Base-by-base conservation (phyloP, 2,888 invertebrate species). In the Cerastis rubricosa region DNA sequence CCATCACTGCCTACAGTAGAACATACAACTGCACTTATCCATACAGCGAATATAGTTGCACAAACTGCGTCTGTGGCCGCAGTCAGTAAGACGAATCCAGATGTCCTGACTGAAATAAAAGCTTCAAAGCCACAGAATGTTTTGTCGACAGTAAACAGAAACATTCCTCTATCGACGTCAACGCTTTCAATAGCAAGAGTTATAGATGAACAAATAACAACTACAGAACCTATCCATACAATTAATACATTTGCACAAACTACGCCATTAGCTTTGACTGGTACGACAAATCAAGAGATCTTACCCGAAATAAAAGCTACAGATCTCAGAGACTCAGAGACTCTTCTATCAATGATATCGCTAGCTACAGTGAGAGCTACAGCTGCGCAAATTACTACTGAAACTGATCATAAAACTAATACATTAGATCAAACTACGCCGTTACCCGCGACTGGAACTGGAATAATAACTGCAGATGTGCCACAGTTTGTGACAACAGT, bases 401-500 rank as follows among this genome's bases (percentile, higher is more conserved):
- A 77, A 47, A 19, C 49, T 45, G 25, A 22, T 9, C 9, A 45
- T 49, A 35, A 45, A 57, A 57, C 9, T n/a, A 29, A 57, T 14
- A 57, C 19, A n/a, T n/a, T 57, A 4, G 7, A 17, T 51, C 66
- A 65, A 65, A 66, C 25, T 40, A 66, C 25, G 9, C 59, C 19
- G 17, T 35, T 35, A 19, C 29, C 19, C 59, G 19, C 59, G 9
- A 29, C 59, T 59, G 29, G 29, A 29, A 9, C 25, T 29, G 49
- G 19, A 54, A 64, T 49, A 6, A 66, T n/a, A 73, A 76, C 22
- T 35, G 63, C 12, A 25, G 29, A 73, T 59, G 19, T 57, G 25
- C 51, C 49, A 29, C n/a, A 66, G 5, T 7, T 49, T 17, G 6
- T 43, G n/a, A 43, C 80, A 66, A 54, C 19, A 51, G 45, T 8